Percentiles rank a stretch among this genome's conserved stretches.
These are phyloP conservation scores for Dicrurus megarhynchus DNA, from an alignment of 2,113 vertebrate species.

Conservation along the genomic window DNA sequence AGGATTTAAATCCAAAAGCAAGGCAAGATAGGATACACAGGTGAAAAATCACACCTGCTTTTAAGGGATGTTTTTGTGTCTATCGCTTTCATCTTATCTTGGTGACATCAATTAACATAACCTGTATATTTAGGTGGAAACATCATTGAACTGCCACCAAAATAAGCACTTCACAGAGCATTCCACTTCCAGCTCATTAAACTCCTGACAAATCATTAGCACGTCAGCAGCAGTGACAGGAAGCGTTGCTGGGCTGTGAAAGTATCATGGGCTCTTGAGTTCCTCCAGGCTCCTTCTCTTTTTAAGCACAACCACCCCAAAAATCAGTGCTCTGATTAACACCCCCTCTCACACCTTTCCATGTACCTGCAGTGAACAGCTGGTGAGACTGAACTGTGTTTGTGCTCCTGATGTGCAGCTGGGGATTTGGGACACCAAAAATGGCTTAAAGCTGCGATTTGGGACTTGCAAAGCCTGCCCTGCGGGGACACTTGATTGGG, in stretches of 20 bases:
- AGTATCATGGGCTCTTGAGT: background rate
- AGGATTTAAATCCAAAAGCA: background rate
- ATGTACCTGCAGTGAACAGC: background rate
- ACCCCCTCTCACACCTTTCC: background rate
- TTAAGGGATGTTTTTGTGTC: background rate
- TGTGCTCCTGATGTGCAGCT: background rate
- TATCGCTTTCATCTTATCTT: background rate
- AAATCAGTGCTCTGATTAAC: background rate
- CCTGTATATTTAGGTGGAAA: background rate
- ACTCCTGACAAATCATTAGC: slow-evolving; percentile 38
- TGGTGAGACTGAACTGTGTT: background rate
- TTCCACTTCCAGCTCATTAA: background rate
- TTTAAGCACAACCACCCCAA: background rate
- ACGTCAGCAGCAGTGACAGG: background rate
- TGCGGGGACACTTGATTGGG: background rate
- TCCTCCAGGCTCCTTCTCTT: background rate
- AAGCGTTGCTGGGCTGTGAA: background rate
- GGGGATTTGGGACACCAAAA: background rate
- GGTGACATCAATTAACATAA: slow-evolving; percentile 15
- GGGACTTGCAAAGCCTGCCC: background rate
- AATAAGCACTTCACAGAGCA: slow-evolving; percentile 15
- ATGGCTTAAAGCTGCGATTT: background rate
- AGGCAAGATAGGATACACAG: background rate
- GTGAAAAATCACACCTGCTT: background rate
- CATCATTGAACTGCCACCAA: background rate